Evolutionary conservation across 2,888 invertebrate genomes (phyloP).

Genomic region (Myopa tessellatipennis): DNA sequence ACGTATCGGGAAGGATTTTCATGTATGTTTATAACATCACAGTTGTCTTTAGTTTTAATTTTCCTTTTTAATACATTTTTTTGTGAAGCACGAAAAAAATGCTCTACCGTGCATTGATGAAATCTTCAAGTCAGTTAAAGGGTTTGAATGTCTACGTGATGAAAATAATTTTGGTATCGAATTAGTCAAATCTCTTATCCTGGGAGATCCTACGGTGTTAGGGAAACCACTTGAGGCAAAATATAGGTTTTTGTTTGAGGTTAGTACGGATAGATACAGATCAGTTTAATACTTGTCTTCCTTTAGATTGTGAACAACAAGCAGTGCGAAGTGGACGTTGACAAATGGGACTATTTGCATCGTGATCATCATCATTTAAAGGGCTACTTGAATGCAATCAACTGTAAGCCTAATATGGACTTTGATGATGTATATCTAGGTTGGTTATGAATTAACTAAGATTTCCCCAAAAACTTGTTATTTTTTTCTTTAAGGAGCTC

Average conservation of each 20-base stretch:
- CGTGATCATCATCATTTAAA: conserved; percentile 69
- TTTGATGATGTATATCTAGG: conserved; percentile 59
- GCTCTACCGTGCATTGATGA: conserved; percentile 55
- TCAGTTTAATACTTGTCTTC: neutral
- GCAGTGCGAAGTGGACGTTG: conserved; percentile 73
- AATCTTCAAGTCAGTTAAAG: conserved; percentile 52
- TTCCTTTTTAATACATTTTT: neutral
- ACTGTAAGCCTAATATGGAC: conserved; percentile 52
- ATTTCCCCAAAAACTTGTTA: neutral
- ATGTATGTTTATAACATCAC: conserved; percentile 41
- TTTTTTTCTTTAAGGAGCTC: conserved; percentile 49
- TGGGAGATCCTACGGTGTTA: conserved; percentile 50
- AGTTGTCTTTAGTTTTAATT: neutral
- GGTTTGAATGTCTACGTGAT: conserved; percentile 48
- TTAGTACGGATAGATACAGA: conserved; percentile 41
- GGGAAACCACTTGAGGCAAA: conserved; percentile 46
- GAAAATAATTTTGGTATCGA: conserved; percentile 55
- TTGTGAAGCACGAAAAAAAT: conserved; percentile 58
- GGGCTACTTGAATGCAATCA: conserved; percentile 36
- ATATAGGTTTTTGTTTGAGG: conserved; percentile 61
- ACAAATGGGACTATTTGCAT: conserved; percentile 77
- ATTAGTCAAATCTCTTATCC: conserved; percentile 60
- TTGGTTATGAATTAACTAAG: conserved; percentile 21
- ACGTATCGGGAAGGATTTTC: conserved; percentile 47
- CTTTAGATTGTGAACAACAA: conserved; percentile 72